phyloP scores from a whole-genome alignment of 2,113 vertebrate genomes.

The Bothrops jararaca region DNA sequence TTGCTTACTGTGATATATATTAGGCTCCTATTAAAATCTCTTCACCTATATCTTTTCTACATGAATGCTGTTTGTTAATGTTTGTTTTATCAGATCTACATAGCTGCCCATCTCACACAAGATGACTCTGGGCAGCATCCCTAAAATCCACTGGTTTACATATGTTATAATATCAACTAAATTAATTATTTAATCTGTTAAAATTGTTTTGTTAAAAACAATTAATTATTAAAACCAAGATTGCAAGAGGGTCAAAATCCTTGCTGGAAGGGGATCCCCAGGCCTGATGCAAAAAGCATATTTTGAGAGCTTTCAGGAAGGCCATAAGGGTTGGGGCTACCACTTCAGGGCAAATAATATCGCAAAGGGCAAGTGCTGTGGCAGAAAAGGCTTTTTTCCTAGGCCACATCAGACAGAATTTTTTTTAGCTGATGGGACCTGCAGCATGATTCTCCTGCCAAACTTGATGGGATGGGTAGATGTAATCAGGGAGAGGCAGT shows the following conservation, averaged over 20 bases:
- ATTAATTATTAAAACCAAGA: background rate
- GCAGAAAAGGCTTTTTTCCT: background rate
- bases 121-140: background rate
- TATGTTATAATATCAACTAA: background rate
- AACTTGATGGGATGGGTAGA: background rate
- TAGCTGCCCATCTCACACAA: background rate
- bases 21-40: background rate
- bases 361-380: background rate
- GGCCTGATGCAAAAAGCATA: background rate
- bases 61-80: background rate
- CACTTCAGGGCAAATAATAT: background rate
- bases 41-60: background rate
- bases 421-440: background rate
- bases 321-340: background rate
- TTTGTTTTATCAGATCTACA: background rate
- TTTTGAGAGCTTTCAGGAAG: background rate
- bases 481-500: background rate
- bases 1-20: background rate
- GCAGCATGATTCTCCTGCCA: background rate
- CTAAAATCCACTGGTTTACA: background rate
- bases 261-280: background rate
- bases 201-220: background rate
- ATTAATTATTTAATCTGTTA: background rate
- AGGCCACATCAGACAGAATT: background rate
- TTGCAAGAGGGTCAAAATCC: background rate